These are phyloP conservation scores for Cyclophora punctaria DNA, from an alignment of 2,888 invertebrate genomes.

Conservation along the genomic window DNA sequence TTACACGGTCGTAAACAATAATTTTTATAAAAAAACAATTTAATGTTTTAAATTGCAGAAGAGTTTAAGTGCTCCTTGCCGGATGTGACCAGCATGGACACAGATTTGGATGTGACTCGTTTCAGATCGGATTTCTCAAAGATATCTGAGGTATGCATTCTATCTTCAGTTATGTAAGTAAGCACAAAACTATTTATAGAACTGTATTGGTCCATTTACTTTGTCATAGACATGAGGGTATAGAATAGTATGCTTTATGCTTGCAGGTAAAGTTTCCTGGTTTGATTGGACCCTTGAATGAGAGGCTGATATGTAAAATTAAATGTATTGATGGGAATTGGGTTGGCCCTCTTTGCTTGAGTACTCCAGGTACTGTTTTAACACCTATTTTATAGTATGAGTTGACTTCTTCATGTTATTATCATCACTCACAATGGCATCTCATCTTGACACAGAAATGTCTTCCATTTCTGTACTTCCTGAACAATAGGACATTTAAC, in stretches of 20 bases:
- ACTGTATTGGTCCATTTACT: too few species aligned
- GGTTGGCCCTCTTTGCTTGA: slow-evolving; percentile 88
- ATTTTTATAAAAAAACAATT: too few species aligned
- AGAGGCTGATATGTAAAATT: slow-evolving; percentile 85
- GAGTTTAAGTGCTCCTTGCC: slow-evolving; percentile 67
- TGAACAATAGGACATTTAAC: too few species aligned
- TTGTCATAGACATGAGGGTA: too few species aligned
- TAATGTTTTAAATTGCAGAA: slow-evolving; percentile 35
- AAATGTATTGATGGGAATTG: slow-evolving; percentile 89
- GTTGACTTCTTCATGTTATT: too few species aligned
- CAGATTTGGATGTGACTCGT: slow-evolving; percentile 53
- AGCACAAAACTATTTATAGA: too few species aligned
- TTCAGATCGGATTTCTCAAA: slow-evolving; percentile 65
- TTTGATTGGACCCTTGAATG: slow-evolving; percentile 82
- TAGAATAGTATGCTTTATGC: slow-evolving; percentile 2
- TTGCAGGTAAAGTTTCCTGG: slow-evolving; percentile 83
- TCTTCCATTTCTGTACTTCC: too few species aligned
- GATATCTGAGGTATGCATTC: slow-evolving; percentile 55
- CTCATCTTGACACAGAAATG: too few species aligned
- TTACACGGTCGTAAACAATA: too few species aligned
- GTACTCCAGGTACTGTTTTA: slow-evolving; percentile 77
- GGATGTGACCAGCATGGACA: slow-evolving; percentile 58
- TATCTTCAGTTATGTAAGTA: too few species aligned
- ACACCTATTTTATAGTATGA: too few species aligned
- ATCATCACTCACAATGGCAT: too few species aligned